Conservation (phyloP, 2,888 invertebrate species). For the Dexiosoma caninum region DNA sequence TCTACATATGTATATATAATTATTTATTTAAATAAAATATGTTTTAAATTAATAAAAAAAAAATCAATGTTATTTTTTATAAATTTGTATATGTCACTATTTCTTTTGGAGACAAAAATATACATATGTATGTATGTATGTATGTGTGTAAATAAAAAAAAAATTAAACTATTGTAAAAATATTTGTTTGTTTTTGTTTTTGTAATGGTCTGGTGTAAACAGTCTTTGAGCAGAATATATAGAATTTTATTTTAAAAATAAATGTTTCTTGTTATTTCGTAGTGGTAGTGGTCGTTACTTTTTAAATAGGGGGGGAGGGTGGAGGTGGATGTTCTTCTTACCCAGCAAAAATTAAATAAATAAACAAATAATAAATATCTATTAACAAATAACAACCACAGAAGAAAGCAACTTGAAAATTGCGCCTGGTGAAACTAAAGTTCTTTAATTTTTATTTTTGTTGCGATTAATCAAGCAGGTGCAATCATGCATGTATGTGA, state of each 20-base stretch:
- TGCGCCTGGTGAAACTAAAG: not conserved
- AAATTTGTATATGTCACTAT: constrained; percentile 45
- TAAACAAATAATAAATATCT: too few species aligned
- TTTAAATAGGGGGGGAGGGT: not conserved
- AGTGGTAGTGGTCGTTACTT: not conserved
- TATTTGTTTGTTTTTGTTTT: constrained; percentile 9
- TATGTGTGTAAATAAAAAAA: too few species aligned
- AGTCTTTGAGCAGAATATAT: constrained; percentile 43
- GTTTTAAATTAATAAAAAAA: constrained; percentile 31
- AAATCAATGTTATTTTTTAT: constrained; percentile 30
- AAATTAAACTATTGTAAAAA: constrained; percentile 47
- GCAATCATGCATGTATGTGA: too few species aligned
- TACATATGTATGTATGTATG: not conserved
- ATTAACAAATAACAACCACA: too few species aligned
- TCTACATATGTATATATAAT: constrained; percentile 19
- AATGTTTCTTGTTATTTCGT: not conserved
- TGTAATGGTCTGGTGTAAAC: constrained; percentile 23
- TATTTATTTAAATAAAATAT: constrained; percentile 20
- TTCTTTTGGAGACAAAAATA: constrained; percentile 8
- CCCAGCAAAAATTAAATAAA: not conserved
- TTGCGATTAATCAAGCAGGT: not conserved
- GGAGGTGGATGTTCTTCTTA: not conserved
- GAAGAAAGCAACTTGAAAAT: too few species aligned
- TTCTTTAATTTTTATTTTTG: not conserved
- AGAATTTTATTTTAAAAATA: not conserved